Evolutionary conservation across 1,140 invertebrate genomes (phyloP).

Genomic region (Diabrotica virgifera): DNA sequence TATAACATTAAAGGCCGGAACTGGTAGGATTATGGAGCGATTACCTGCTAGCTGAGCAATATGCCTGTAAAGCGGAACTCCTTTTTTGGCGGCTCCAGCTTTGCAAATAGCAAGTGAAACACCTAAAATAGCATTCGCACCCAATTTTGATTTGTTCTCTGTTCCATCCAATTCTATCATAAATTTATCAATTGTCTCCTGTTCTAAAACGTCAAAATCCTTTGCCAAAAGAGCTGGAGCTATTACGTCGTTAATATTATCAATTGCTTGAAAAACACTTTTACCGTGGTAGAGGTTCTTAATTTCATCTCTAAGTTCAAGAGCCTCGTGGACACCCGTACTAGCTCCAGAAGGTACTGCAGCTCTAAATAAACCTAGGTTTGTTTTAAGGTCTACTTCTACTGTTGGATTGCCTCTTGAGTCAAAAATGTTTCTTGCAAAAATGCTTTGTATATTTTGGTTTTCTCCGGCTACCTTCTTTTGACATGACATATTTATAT

Average conservation of each 20-base stretch:
- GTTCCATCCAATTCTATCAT: constrained; percentile 93
- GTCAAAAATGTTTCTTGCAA: constrained; percentile 96
- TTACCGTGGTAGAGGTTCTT: constrained; percentile 92
- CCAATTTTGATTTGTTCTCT: constrained; percentile 93
- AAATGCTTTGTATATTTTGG: constrained; percentile 67
- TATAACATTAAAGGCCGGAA: constrained; percentile 98
- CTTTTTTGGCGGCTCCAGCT: constrained; percentile 94
- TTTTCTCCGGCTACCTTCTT: constrained; percentile 1
- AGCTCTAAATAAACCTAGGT: constrained; percentile 87
- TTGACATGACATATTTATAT: constrained; percentile 18
- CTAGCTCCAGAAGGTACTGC: constrained; percentile 97
- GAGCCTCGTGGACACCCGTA: constrained; percentile 91
- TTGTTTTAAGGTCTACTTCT: constrained; percentile 87
- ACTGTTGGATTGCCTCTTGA: constrained; percentile 98
- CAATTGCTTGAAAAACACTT: constrained; percentile 88
- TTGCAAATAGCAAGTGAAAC: constrained; percentile 96
- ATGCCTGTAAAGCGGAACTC: constrained; percentile 81
- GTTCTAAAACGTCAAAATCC: constrained; percentile 84
- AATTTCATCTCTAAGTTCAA: constrained; percentile 92
- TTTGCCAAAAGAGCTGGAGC: constrained; percentile 81
- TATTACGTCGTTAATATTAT: constrained; percentile 86
- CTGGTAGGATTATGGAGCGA: constrained; percentile 86
- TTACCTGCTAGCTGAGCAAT: constrained; percentile 93
- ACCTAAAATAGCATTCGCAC: constrained; percentile 95
- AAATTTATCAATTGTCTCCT: constrained; percentile 91